Evolutionary conservation across 1,140 invertebrate genomes (phyloP).

Genomic region (Venturia canescens): DNA sequence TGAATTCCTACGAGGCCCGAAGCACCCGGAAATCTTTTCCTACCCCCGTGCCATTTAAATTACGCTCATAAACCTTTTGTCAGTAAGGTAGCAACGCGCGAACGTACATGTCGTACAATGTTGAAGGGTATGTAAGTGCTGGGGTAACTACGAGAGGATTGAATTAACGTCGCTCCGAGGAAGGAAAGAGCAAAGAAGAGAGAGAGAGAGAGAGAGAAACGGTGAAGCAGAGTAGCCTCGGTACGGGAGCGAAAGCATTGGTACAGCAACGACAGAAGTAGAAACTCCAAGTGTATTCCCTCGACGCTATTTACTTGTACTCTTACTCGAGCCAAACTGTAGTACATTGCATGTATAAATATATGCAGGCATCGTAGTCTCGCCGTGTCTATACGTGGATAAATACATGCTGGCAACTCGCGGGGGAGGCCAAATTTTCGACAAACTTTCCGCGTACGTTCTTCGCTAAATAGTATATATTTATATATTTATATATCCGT

Average conservation of each 20-base stretch:
- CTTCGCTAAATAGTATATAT: not conserved
- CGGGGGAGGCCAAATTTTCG: constrained; percentile 20
- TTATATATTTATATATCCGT: constrained; percentile 4
- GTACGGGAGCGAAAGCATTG: constrained; percentile 11
- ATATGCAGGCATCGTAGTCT: not conserved
- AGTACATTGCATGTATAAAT: not conserved
- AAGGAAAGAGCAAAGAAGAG: constrained; percentile 1
- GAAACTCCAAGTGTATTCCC: constrained; percentile 37
- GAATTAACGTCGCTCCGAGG: constrained; percentile 36
- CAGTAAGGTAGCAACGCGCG: not conserved
- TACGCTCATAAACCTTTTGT: not conserved
- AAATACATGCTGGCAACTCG: constrained; percentile 21
- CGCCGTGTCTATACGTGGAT: not conserved
- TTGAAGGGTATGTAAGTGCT: constrained; percentile 39
- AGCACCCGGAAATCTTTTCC: not conserved
- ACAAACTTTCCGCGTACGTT: constrained; percentile 14
- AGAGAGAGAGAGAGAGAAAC: constrained; percentile 10
- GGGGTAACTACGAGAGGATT: constrained; percentile 36
- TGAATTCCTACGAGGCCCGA: not conserved
- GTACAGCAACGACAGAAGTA: not conserved
- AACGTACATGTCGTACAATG: constrained; percentile 4
- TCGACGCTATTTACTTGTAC: constrained; percentile 36
- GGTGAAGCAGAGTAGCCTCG: not conserved
- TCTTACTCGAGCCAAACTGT: constrained; percentile 10
- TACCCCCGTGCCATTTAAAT: too few relatives aligned